Base-by-base conservation (phyloP, 2,113 vertebrate genomes). In the Sterrhoptilus dennistouni region DNA sequence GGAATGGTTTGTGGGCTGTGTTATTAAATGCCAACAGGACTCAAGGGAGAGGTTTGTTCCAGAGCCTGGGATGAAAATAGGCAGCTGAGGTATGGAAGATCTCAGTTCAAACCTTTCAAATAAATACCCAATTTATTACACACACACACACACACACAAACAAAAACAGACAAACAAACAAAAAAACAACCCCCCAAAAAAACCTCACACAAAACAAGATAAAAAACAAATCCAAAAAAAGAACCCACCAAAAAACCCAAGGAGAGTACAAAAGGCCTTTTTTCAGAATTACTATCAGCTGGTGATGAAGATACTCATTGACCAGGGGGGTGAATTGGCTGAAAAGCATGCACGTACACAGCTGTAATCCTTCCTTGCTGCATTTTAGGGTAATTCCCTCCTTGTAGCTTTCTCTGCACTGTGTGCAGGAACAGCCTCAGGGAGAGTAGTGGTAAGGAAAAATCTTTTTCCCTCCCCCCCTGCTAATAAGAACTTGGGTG, bases 401-500 rank as follows among this genome's bases (percentile, higher is more conserved):
- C 71, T 35, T 25, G 19, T 28, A 86, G 33, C 35, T 47, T 64
- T 53, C 17, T 56, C 68, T 61, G 9, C 12, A 7, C 40, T 2
- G 5, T 49, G 23, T 2, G 9, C 19, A 66, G 60, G 52, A 84
- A 25, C 45, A 53, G 50, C 77, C 59, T 65, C 1, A 1, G 80
- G 38, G 42, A 49, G 14, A 59, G 14, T 24, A 36, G 54, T 47
- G 31, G 56, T 68, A 71, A 54, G 31, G 83, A 35, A 78, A 83
- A 94, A 24, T 19, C 6, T 1, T 81, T 59, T 50, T 11, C 45
- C 38, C n/a, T 70, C 31, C 71, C n/a, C 23, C 36, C 59, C 44
- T 70, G 50, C 50, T 91, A 77, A 29, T 77, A 86, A 86, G 54
- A 88, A 61, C 59, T 35, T 90, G 79, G 87, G 84, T 77, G 84